Conservation (phyloP, 2,113 vertebrate genomes). For the Nothocercus julius region DNA sequence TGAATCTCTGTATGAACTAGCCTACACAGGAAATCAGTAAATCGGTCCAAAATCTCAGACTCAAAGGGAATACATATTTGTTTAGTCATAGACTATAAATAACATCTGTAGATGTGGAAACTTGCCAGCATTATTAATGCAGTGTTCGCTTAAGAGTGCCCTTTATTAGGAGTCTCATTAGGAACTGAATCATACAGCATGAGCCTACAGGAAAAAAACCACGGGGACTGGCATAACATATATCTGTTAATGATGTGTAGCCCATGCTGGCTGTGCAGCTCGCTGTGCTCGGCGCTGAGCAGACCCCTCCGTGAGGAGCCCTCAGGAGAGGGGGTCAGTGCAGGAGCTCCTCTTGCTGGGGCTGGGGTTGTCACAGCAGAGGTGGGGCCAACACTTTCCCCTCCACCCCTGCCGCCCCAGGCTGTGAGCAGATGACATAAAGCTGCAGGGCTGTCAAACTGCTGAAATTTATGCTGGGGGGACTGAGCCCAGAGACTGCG, state of each 20-base stretch:
- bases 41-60: constrained; percentile 56
- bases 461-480: not conserved
- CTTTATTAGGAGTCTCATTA: constrained; percentile 19
- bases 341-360: not conserved
- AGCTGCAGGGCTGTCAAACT: not conserved
- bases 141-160: constrained; percentile 4
- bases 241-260: fast-evolving
- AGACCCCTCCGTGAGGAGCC: not conserved
- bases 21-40: constrained; percentile 65
- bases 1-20: constrained; percentile 25
- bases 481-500: fast-evolving
- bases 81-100: constrained; percentile 71
- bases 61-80: constrained; percentile 40
- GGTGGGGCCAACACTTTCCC: not conserved
- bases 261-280: fast-evolving
- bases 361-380: not conserved
- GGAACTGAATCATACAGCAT: not conserved
- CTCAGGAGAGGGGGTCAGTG: fast-evolving
- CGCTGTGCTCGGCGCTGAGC: not conserved
- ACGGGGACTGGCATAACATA: not conserved
- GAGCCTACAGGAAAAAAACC: not conserved
- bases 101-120: constrained; percentile 46
- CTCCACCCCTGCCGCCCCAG: not conserved
- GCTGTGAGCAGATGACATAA: not conserved
- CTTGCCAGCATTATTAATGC: constrained; percentile 44